These are phyloP conservation scores for Microtus agrestis DNA, from an alignment of 2,797 vertebrate species.

Conservation along the genomic window DNA sequence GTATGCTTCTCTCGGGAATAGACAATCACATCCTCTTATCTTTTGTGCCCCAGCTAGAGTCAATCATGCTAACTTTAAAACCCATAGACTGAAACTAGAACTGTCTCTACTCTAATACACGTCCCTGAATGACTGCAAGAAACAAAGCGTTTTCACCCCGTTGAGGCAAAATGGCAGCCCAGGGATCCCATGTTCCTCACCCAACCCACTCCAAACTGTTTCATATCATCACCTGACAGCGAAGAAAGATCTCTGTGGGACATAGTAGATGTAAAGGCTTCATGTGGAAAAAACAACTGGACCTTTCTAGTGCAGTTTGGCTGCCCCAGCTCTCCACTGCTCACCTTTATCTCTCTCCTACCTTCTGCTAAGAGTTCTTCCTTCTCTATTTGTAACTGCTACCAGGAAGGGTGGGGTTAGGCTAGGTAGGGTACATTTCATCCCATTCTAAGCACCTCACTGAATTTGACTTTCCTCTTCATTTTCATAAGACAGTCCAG, in stretches of 20 bases:
- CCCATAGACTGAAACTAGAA: background rate
- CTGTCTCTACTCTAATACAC: background rate
- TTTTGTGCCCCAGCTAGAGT: background rate
- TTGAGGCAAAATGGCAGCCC: background rate
- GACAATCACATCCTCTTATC: background rate
- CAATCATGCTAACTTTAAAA: background rate
- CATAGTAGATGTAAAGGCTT: background rate
- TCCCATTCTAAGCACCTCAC: background rate
- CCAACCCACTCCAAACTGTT: background rate
- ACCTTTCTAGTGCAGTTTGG: background rate
- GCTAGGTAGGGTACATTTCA: background rate
- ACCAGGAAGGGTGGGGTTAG: background rate
- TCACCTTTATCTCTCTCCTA: background rate
- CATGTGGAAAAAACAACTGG: background rate
- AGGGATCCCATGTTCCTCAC: background rate
- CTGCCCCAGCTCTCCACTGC: background rate
- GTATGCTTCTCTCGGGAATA: background rate
- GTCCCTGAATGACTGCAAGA: background rate
- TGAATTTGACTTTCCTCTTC: background rate
- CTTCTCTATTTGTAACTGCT: background rate
- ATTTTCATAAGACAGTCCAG: constrained; percentile 32
- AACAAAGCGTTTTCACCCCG: background rate
- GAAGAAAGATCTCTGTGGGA: background rate
- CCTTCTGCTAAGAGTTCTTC: background rate
- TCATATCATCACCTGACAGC: background rate